A percentile compares a stretch with the other conserved stretches of the same genome.
Evolutionary conservation across 2,113 vertebrate genomes (phyloP).

Genomic region (Panthera uncia): DNA sequence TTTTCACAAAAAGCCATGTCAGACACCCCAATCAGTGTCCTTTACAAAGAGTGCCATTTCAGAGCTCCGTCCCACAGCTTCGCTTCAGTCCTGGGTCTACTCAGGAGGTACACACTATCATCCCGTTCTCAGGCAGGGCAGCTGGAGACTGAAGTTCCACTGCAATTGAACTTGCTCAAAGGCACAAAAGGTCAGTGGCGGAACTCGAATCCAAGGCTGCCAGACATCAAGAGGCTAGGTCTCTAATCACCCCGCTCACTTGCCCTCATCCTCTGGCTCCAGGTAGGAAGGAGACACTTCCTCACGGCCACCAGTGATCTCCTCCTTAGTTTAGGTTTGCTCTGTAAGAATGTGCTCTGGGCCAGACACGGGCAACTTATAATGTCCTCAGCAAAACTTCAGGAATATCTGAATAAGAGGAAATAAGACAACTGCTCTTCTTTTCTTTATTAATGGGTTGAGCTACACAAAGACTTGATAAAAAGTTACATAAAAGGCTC

Average conservation of each 20-base stretch:
- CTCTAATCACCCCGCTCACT: neutral
- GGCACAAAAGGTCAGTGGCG: neutral
- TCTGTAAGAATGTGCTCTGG: neutral
- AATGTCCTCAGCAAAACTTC: neutral
- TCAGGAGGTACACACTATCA: neutral
- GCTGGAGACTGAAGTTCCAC: neutral
- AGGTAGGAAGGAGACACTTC: neutral
- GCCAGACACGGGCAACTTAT: neutral
- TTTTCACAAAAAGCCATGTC: neutral
- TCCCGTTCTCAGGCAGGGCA: neutral
- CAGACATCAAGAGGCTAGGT: neutral
- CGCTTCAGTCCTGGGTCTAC: neutral
- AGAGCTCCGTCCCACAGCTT: neutral
- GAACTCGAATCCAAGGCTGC: neutral
- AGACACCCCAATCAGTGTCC: neutral
- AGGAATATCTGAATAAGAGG: neutral
- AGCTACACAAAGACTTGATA: slow-evolving; percentile 76
- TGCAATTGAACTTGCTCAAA: neutral
- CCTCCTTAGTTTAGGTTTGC: neutral
- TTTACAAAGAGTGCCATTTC: neutral
- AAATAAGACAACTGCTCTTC: neutral
- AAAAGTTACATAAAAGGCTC: slow-evolving; percentile 75
- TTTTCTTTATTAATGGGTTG: slow-evolving; percentile 77
- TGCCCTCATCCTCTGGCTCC: neutral
- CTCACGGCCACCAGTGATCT: rapidly evolving